Percentiles rank a stretch among this genome's conserved stretches.
These are phyloP conservation scores for Capitulum mitella DNA, from an alignment of 2,888 invertebrate species.

Conservation along the genomic window DNA sequence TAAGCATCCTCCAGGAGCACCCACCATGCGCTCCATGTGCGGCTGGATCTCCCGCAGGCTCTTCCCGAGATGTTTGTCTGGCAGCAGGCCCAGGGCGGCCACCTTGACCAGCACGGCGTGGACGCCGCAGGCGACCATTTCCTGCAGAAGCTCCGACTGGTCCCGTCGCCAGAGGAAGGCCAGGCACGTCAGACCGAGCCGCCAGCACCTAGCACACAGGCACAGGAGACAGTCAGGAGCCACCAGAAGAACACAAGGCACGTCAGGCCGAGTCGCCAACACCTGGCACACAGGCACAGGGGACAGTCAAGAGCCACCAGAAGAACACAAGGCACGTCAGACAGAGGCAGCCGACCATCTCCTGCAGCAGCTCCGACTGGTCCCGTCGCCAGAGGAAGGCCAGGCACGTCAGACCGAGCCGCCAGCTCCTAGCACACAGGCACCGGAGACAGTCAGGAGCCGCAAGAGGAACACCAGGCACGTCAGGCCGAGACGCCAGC, in stretches of 20 bases:
- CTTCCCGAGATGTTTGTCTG: constrained; percentile 77
- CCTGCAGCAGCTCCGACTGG: constrained; percentile 84
- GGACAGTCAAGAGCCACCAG: too few species aligned
- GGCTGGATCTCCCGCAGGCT: constrained; percentile 75
- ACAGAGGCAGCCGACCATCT: constrained; percentile 80
- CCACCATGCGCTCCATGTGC: constrained; percentile 73
- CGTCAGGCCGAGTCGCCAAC: constrained; percentile 77
- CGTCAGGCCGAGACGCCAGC: background rate
- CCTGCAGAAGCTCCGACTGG: constrained; percentile 84
- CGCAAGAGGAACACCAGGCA: background rate
- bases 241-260: background rate
- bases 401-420: constrained; percentile 79
- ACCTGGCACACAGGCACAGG: constrained; percentile 53
- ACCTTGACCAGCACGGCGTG: constrained; percentile 96
- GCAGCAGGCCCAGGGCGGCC: constrained; percentile 84
- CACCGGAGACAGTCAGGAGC: background rate
- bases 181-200: constrained; percentile 79
- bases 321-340: background rate
- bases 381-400: constrained; percentile 95
- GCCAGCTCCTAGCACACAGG: constrained; percentile 61
- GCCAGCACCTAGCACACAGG: constrained; percentile 60
- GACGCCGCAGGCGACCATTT: constrained; percentile 91
- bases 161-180: constrained; percentile 95
- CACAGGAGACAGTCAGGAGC: too few species aligned
- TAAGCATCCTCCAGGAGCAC: too few species aligned